Base-by-base conservation (phyloP, 2,888 invertebrate genomes). In the Nomada ruficornis region DNA sequence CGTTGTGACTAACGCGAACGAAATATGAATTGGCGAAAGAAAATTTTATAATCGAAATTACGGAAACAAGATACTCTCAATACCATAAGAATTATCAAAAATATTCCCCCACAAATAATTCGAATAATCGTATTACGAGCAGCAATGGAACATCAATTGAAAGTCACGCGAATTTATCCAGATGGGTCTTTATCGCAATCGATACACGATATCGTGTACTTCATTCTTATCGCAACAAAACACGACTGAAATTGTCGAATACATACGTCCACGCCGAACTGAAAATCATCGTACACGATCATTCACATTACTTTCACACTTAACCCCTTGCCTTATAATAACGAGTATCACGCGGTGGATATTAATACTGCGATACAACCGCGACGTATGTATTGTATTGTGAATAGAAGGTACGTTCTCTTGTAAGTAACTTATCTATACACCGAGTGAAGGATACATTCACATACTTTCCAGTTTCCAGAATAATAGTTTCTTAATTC, bases 151-250 rank as follows among this genome's bases (percentile, higher is more conserved):
- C 74, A 44, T 11, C 54, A 78, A 44, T 44, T 26, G 50, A 59
- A 60, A 29, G 29, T 54, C 62, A 71, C 13, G 57, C 63, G 13
- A 63, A 57, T 29, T 47, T 68, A 3, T 64, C 64, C 59, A 59
- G 64, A 64, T 64, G 74, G n/a, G 52, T 42, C 26, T 42, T 65
- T 77, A 77, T 77, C 77, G 57, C 29, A 50, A 60, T 75, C 78
- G 55, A 78, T 68, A 67, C 13, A 62, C 23, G 50, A 47, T n/a
- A 65, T 54, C 11, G 50, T 29, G 57, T 57, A 26, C 26, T 64
- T 36, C n/a, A 42, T 18, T 55, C 63, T 77, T 77, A 73, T 77
- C 74, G 26, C 44, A 42, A 29, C 36, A 20, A 55, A 80, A 54
- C 65, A 54, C n/a, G 29, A 20, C 13, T 50, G 55, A 67, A 54